These are phyloP conservation scores for Eubucco bourcierii DNA, from an alignment of 2,113 vertebrate genomes.

Conservation along the genomic window DNA sequence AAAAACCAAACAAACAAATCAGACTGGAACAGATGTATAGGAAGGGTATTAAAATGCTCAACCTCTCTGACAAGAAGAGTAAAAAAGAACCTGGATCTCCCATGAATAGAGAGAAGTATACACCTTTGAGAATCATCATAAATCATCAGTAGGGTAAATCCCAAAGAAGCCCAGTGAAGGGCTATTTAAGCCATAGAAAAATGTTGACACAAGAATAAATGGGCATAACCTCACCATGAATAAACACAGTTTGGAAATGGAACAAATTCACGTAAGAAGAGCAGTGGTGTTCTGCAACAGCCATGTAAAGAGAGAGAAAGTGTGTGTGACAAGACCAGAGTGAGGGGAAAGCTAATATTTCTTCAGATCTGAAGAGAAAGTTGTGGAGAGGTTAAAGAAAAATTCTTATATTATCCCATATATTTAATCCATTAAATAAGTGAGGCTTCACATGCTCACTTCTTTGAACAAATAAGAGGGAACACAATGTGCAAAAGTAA, in stretches of 20 bases:
- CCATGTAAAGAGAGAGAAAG: background rate
- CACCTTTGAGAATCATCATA: constrained; percentile 9
- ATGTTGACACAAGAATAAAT: constrained; percentile 55
- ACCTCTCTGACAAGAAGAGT: background rate
- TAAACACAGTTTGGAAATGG: constrained; percentile 49
- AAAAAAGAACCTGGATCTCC: background rate
- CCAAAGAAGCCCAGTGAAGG: background rate
- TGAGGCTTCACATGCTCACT: background rate
- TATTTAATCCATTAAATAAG: background rate
- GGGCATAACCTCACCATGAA: constrained; percentile 45
- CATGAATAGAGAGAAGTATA: background rate
- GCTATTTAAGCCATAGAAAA: constrained; percentile 57
- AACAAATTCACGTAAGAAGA: constrained; percentile 40
- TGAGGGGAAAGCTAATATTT: background rate
- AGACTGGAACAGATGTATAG: background rate
- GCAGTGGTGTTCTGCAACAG: background rate
- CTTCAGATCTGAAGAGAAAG: constrained; percentile 26
- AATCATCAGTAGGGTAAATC: constrained; percentile 30
- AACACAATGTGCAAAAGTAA: background rate
- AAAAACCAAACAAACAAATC: background rate
- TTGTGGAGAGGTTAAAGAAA: background rate
- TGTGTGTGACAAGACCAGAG: background rate
- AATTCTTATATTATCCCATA: background rate
- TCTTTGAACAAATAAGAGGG: background rate
- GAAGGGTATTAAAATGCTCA: background rate